phyloP scores from a whole-genome alignment of 2,797 vertebrate genomes.

The Loriculus beryllinus region DNA sequence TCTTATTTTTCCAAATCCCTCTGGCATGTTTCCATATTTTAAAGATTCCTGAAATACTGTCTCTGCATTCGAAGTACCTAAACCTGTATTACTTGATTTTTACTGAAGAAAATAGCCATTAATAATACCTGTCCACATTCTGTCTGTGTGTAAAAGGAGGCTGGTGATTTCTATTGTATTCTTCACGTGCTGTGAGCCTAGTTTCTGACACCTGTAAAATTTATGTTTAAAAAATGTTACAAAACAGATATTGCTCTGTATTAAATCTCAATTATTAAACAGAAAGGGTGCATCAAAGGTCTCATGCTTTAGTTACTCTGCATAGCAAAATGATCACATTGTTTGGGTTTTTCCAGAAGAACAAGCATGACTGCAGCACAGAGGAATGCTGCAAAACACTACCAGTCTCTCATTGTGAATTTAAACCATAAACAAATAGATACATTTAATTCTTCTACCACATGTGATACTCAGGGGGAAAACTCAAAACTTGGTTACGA shows the following conservation, averaged over 20 bases:
- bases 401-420: fast-evolving
- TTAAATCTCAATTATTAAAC: neutral
- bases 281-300: neutral
- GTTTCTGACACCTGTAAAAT: constrained; percentile 83
- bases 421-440: neutral
- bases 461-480: neutral
- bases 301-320: neutral
- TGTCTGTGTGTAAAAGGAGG: constrained; percentile 79
- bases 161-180: constrained; percentile 77
- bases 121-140: constrained; percentile 80
- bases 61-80: neutral
- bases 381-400: neutral
- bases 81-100: neutral
- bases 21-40: neutral
- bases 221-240: neutral
- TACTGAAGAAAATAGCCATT: neutral
- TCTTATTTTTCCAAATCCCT: neutral
- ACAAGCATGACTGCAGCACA: neutral
- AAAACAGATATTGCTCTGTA: neutral
- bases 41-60: neutral
- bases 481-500: neutral
- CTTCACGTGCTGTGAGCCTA: constrained; percentile 81
- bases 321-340: neutral
- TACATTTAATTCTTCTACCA: neutral
- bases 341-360: neutral